A percentile compares a stretch with the other conserved stretches of the same genome.
Evolutionary conservation across 1,140 invertebrate genomes (phyloP).

Genomic region (Phymorhynchus buccinoides): DNA sequence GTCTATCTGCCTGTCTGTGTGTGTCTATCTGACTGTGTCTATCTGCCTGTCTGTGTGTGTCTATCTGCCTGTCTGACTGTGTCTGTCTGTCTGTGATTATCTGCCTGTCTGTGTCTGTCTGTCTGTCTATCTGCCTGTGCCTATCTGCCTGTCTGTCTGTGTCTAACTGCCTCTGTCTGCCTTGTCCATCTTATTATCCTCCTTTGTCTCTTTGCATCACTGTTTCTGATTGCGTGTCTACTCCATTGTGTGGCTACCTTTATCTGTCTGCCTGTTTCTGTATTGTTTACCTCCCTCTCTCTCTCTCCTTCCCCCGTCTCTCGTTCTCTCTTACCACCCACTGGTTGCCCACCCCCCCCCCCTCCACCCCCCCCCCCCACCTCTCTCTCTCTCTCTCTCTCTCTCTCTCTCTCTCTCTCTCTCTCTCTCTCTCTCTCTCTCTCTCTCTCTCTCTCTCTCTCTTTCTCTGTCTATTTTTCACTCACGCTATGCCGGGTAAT

Average conservation of each 20-base stretch:
- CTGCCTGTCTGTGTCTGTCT: slow-evolving; percentile 11
- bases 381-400: background rate
- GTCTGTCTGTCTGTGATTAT: background rate
- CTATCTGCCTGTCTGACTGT: too few relatives aligned
- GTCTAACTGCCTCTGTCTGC: too few relatives aligned
- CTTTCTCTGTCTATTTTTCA: background rate
- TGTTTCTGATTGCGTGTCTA: too few relatives aligned
- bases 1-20: slow-evolving; percentile 14
- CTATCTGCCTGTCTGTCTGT: slow-evolving; percentile 16
- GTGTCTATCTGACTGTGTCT: slow-evolving; percentile 19
- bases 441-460: background rate
- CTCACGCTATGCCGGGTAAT: background rate
- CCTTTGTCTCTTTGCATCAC: too few relatives aligned
- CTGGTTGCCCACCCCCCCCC: too few relatives aligned
- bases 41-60: background rate
- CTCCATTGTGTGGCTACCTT: too few relatives aligned
- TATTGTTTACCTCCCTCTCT: too few relatives aligned
- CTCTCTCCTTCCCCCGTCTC: too few relatives aligned
- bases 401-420: background rate
- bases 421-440: background rate
- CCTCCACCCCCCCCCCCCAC: too few relatives aligned
- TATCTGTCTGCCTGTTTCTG: too few relatives aligned
- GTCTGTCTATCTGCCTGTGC: slow-evolving; percentile 16
- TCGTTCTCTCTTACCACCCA: too few relatives aligned
- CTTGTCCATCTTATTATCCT: too few relatives aligned